phyloP scores from a whole-genome alignment of 2,888 invertebrate species.

The Polymixis flavicincta region DNA sequence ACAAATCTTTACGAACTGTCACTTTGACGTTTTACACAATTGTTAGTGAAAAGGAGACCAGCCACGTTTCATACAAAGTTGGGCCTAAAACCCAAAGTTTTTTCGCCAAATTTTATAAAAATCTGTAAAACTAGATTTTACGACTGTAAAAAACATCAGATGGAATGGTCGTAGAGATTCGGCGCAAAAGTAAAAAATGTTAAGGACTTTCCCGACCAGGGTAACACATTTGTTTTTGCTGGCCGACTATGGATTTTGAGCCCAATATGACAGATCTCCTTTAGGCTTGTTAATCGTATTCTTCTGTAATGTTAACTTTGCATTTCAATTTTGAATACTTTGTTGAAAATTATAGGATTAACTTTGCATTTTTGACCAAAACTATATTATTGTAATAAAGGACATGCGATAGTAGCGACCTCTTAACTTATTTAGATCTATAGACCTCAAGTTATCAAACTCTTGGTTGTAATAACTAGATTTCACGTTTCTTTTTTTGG shows the following conservation, averaged over 20 bases:
- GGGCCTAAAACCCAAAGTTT: too few species aligned
- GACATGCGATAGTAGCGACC: slow-evolving; percentile 9
- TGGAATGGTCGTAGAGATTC: too few species aligned
- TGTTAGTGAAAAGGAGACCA: background rate
- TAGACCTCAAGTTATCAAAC: slow-evolving; percentile 12
- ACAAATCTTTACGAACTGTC: slow-evolving; percentile 25
- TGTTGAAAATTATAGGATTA: slow-evolving; percentile 18
- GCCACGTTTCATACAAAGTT: too few species aligned
- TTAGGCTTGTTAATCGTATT: background rate
- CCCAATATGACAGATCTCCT: too few species aligned
- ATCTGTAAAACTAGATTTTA: too few species aligned
- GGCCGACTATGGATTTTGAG: too few species aligned
- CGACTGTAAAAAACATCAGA: too few species aligned
- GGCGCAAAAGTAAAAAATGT: too few species aligned
- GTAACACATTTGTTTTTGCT: too few species aligned
- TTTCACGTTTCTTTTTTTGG: slow-evolving; percentile 19
- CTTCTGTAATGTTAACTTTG: slow-evolving; percentile 20
- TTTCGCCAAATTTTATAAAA: too few species aligned
- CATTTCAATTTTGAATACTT: slow-evolving; percentile 36
- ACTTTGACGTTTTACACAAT: slow-evolving; percentile 5
- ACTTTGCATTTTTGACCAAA: slow-evolving; percentile 36
- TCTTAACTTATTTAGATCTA: slow-evolving; percentile 2
- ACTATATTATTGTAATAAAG: slow-evolving; percentile 11
- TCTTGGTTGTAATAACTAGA: slow-evolving; percentile 13
- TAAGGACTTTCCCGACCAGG: too few species aligned